Evolutionary conservation across 2,113 vertebrate genomes (phyloP), one percentile per base, ranked within the genome.

Genomic region (Silurus meridionalis): DNA sequence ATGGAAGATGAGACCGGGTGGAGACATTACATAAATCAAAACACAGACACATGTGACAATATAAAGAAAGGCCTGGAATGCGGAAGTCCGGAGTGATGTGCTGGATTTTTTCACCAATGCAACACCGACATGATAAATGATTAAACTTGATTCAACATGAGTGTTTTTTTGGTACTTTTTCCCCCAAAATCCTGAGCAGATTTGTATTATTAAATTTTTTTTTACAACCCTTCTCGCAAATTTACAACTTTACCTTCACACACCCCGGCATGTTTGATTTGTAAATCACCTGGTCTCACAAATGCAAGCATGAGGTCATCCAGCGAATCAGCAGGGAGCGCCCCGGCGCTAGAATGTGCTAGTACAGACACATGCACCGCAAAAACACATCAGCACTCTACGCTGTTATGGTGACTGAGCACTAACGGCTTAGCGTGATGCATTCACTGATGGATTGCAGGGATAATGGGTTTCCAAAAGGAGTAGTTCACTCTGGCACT

Each of bases 401-500:
- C 6, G 17, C 77, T 79, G 77, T 79, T 55, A 79, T 28, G 37
- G 57, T 57, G 53, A 79, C 74, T 55, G 74, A 77, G 50, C 50
- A 55, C 25, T n/a, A 5, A 58, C 4, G 55, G 77, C 77, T 79
- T 79, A 58, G 77, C 15, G 7, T 1, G 55, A 28, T 57, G n/a
- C 58, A 79, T 58, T 79, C 6, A 13, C n/a, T 78, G 52, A 78
- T 78, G 50, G 75, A 55, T 28, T 78, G 21, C 21, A 4, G 11
- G 52, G 75, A 78, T 78, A 78, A 55, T 25, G 75, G 53, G 75
- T 55, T 78, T 78, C 75, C 55, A 78, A 78, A 78, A 55, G 25
- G 14, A 58, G 77, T 8, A 57, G 53, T 53, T 58, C 25, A 19
- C 15, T 37, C 77, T 58, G 6, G 0, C 23, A 7, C 25, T 58